A percentile compares a stretch with the other conserved stretches of the same genome.
phyloP scores from a whole-genome alignment of 2,797 vertebrate genomes.

The Lemur catta region DNA sequence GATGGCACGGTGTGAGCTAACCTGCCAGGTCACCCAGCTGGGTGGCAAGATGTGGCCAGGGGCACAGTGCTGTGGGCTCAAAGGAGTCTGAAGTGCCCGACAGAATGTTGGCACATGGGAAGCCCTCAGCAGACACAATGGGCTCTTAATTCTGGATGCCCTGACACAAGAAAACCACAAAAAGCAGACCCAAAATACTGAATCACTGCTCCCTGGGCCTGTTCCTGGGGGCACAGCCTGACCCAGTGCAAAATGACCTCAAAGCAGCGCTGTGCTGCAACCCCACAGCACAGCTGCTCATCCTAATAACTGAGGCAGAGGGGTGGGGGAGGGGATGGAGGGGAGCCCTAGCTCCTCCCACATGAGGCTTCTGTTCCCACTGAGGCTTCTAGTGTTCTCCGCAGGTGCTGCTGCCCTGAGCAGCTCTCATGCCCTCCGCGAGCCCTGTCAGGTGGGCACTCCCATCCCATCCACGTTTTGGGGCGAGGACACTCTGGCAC shows the following conservation, averaged over 20 bases:
- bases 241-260: neutral
- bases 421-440: neutral
- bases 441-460: neutral
- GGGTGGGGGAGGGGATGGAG: neutral
- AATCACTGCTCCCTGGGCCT: neutral
- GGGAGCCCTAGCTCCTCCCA: too few species aligned
- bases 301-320: neutral
- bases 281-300: neutral
- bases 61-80: neutral
- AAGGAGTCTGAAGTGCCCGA: neutral
- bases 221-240: neutral
- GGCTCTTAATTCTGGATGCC: neutral
- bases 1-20: accelerated
- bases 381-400: neutral
- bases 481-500: neutral
- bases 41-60: neutral
- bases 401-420: neutral
- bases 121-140: neutral
- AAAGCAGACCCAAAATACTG: neutral
- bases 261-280: neutral
- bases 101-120: neutral
- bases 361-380: too few species aligned
- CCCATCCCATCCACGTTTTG: neutral
- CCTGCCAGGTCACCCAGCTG: neutral
- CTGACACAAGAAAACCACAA: neutral